phyloP scores from a whole-genome alignment of 2,113 vertebrate species.

The Syngnathus scovelli region DNA sequence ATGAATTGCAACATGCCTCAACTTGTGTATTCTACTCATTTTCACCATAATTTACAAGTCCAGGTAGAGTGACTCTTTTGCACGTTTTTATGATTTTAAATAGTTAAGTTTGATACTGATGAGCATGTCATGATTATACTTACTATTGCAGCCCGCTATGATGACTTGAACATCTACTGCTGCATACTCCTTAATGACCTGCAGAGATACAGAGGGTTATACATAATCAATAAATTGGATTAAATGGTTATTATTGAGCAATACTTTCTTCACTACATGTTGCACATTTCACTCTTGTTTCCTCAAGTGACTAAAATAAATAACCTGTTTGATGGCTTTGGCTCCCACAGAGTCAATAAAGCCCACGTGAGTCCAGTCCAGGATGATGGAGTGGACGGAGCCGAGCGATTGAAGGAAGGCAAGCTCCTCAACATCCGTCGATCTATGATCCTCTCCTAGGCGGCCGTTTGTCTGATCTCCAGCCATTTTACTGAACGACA shows the following conservation, averaged over 20 bases:
- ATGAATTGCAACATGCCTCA: too few species aligned
- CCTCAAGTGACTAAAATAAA: background rate
- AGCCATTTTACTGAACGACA: constrained; percentile 24
- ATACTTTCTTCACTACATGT: background rate
- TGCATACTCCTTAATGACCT: constrained; percentile 86
- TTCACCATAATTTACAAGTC: too few species aligned
- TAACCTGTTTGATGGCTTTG: constrained; percentile 83
- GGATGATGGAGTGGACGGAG: constrained; percentile 76
- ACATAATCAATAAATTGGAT: background rate
- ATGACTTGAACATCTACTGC: constrained; percentile 77
- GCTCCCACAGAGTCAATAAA: constrained; percentile 93
- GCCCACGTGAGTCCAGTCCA: constrained; percentile 85
- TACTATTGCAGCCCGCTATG: constrained; percentile 83
- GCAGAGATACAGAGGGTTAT: constrained; percentile 39
- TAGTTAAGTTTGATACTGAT: too few species aligned
- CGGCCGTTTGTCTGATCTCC: constrained; percentile 68
- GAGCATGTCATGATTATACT: constrained; percentile 31
- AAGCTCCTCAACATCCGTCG: constrained; percentile 64
- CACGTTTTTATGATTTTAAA: too few species aligned
- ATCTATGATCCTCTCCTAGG: constrained; percentile 41
- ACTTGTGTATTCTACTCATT: too few species aligned
- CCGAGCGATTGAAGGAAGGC: constrained; percentile 69
- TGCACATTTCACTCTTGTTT: background rate
- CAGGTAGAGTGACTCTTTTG: too few species aligned
- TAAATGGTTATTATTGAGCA: background rate